Evolutionary conservation across 2,113 vertebrate genomes (phyloP), one percentile per base, ranked within the genome.

Genomic region (Plectropomus leopardus): DNA sequence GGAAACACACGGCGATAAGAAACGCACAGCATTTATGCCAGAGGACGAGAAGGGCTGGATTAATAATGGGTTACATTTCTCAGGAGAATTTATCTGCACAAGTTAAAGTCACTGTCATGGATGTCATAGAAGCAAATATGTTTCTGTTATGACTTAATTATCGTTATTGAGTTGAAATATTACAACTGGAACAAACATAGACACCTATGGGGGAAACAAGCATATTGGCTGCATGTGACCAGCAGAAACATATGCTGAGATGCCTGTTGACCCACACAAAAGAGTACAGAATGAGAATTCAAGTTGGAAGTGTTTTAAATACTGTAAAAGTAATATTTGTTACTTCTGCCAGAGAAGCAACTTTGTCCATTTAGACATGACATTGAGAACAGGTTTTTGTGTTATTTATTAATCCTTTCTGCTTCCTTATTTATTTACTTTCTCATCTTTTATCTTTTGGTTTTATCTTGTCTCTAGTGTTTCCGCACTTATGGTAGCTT

Each of bases 1-100:
- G 11, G 24, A 78, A 83, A 84, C 30, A 50, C 30, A 78, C 15
- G 6, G 7, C 0, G 17, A 47, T 30, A 8, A 71, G 40, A 70
- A 4, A 66, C 45, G 26, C 42, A 57, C 3, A 16, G 19, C 2
- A 3, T 16, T 19, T 4, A 61, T 4, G 32, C 10, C 11, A 78
- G 9, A 71, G 51, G 34, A 58, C 17, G 36, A 7, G 11, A 48
- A 2, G 1, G 19, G 23, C 19, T 44, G 26, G 16, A 57, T 48
- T 4, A 17, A 36, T 55, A 50, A 23, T 1, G 0, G 51, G 15
- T 11, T 17, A 36, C 5, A 40, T 47, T 24, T 26, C 45, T n/a
- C 30, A n/a, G n/a, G 63, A 16, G 19, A 10, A 50, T 66, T n/a
- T n/a, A 51, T 23, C 2, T 23, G 6, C 21, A 50, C 14, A 45